phyloP scores from a whole-genome alignment of 1,140 invertebrate species.

The Zophobas atratus region DNA sequence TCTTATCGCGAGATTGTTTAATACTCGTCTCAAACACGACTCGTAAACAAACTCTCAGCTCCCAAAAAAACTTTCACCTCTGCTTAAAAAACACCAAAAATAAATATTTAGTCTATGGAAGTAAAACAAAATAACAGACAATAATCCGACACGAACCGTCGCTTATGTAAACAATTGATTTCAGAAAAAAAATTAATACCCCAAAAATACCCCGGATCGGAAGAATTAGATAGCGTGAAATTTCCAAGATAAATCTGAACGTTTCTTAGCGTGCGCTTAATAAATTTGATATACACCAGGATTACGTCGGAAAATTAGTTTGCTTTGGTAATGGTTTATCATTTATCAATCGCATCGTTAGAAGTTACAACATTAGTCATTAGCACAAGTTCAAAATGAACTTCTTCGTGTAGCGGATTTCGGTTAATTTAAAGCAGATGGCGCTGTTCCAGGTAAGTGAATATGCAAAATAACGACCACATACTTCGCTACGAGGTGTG shows the following conservation, averaged over 20 bases:
- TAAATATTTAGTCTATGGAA: no score
- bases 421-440: slow-evolving; percentile 2
- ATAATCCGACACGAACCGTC: no score
- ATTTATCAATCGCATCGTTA: slow-evolving; percentile 29
- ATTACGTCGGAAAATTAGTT: slow-evolving; percentile 26
- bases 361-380: slow-evolving; percentile 11
- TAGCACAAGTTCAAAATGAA: slow-evolving; percentile 3
- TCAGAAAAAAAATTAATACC: no score
- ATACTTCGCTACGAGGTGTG: slow-evolving; percentile 4
- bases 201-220: no score
- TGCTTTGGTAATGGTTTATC: slow-evolving; percentile 24
- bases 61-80: no score
- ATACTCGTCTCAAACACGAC: no score
- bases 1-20: no score
- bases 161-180: no score
- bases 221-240: not conserved
- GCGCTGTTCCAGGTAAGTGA: slow-evolving; percentile 3
- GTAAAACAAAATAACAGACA: no score
- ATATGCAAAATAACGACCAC: slow-evolving; percentile 25
- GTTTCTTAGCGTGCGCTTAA: slow-evolving; percentile 12
- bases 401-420: not conserved
- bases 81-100: no score
- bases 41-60: no score
- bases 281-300: slow-evolving; percentile 14
- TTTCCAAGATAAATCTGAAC: slow-evolving; percentile 1